phyloP scores from a whole-genome alignment of 2,797 vertebrate species.

The Hydrolagus colliei region DNA sequence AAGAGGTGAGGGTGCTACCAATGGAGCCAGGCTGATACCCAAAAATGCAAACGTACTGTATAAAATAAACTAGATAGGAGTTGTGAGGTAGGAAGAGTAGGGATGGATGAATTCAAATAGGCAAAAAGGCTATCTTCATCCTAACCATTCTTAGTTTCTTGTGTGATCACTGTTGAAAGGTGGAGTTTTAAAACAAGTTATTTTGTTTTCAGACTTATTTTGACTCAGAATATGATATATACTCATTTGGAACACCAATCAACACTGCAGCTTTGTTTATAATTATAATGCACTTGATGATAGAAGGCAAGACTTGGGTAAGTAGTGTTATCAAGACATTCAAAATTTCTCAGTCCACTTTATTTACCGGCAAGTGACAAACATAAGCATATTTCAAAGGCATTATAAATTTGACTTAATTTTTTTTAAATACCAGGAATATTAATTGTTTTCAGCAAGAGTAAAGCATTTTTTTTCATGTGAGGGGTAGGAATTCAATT shows the following conservation, averaged over 20 bases:
- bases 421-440: background rate
- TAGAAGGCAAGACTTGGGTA: constrained; percentile 88
- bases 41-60: no score
- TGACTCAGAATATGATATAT: constrained; percentile 68
- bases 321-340: constrained; percentile 44
- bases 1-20: no score
- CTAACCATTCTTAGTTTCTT: no score
- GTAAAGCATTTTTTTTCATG: no score
- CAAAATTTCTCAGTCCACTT: background rate
- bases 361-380: no score
- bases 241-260: constrained; percentile 79
- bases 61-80: no score
- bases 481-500: no score
- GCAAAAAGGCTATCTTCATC: background rate
- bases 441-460: no score
- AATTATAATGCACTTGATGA: constrained; percentile 79
- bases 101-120: background rate
- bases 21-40: no score
- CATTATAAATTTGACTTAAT: background rate
- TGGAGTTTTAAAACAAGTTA: background rate
- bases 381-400: background rate
- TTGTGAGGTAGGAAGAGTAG: no score
- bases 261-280: constrained; percentile 78
- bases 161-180: background rate
- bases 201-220: constrained; percentile 59